Percentiles rank a stretch among this genome's conserved stretches.
These are phyloP conservation scores for Pygoscelis antarcticus DNA, from an alignment of 2,113 vertebrate genomes.

Conservation along the genomic window DNA sequence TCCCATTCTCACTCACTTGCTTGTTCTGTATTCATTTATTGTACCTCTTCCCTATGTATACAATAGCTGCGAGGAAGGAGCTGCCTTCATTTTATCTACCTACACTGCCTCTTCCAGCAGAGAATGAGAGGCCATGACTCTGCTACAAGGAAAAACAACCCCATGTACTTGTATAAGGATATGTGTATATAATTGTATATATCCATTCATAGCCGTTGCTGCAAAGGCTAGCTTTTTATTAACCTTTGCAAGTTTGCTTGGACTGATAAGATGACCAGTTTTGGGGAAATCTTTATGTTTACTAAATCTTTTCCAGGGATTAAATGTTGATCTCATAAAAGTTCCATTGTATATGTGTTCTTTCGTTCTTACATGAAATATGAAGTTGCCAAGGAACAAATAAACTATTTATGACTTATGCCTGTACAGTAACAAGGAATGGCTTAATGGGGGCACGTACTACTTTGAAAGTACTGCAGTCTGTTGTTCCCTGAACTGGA, in stretches of 20 bases:
- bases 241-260: background rate
- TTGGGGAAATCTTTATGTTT: background rate
- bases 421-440: slow-evolving; percentile 3
- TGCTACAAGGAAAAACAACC: background rate
- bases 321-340: background rate
- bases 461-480: background rate
- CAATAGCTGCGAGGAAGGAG: background rate
- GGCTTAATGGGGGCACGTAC: slow-evolving; percentile 25
- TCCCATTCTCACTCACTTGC: background rate
- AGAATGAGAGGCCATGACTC: background rate
- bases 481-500: background rate
- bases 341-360: background rate
- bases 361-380: background rate
- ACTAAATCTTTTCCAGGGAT: background rate
- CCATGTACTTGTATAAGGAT: background rate
- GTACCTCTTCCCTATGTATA: background rate
- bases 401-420: slow-evolving; percentile 49
- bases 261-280: background rate
- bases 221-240: background rate
- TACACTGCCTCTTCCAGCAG: background rate
- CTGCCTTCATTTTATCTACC: background rate
- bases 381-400: slow-evolving; percentile 15
- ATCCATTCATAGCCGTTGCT: background rate
- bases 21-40: background rate
- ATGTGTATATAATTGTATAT: background rate